Evolutionary conservation across 1,140 invertebrate species (phyloP).

Genomic region (Acromyrmex charruanus): DNA sequence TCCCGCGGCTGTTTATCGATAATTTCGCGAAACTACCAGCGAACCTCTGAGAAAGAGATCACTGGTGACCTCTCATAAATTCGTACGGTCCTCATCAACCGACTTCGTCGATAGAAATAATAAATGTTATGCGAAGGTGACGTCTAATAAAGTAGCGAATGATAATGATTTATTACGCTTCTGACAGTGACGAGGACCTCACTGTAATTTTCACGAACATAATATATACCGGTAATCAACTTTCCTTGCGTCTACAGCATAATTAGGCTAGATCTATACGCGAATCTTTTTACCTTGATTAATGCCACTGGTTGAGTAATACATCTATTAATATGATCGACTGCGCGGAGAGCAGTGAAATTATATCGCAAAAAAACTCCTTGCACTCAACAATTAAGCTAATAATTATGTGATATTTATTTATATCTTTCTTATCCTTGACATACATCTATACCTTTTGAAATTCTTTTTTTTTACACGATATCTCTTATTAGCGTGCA

Average conservation of each 20-base stretch:
- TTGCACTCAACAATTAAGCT: background rate
- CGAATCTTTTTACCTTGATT: background rate
- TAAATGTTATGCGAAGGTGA: background rate
- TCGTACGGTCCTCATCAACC: background rate
- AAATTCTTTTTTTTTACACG: background rate
- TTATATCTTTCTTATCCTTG: background rate
- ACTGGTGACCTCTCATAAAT: conserved; percentile 5
- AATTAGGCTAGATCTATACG: background rate
- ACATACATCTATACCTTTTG: background rate
- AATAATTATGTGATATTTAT: conserved; percentile 1
- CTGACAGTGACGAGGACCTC: background rate
- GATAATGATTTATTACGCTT: conserved; percentile 22
- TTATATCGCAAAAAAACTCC: background rate
- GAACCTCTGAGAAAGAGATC: background rate
- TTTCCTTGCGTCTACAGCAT: background rate
- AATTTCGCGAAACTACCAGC: background rate
- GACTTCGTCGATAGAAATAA: background rate
- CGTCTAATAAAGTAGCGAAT: background rate
- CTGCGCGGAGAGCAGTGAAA: background rate
- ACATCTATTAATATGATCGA: background rate
- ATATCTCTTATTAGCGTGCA: background rate
- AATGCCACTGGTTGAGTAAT: background rate
- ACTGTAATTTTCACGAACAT: conserved; percentile 6
- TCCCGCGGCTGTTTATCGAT: background rate
- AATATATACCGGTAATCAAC: background rate